Evolutionary conservation across 1,140 invertebrate species (phyloP).

Genomic region (Wasmannia auropunctata): DNA sequence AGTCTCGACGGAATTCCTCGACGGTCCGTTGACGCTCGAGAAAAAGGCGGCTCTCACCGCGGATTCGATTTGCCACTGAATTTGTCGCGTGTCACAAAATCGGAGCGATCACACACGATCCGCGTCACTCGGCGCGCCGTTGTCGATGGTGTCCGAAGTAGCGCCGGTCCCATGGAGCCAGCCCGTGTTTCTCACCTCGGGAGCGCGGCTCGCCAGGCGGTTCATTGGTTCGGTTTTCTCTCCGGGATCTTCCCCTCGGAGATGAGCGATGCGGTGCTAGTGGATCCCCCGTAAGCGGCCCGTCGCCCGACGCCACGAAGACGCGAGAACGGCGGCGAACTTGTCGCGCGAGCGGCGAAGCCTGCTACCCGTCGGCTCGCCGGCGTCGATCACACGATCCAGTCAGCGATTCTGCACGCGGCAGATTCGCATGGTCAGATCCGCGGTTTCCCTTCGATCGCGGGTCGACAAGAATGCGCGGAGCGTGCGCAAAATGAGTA

Average conservation of each 20-base stretch:
- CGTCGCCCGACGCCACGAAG: not conserved
- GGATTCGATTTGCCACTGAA: not conserved
- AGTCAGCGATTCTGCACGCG: constrained; percentile 32
- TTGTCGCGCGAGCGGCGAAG: not conserved
- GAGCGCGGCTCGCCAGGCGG: constrained; percentile 16
- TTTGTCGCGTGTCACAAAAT: not conserved
- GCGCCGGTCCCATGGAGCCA: constrained; percentile 68
- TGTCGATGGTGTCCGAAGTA: constrained; percentile 45
- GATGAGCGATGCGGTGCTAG: not conserved
- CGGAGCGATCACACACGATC: constrained; percentile 18
- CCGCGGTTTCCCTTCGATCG: not conserved
- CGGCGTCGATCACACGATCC: constrained; percentile 47
- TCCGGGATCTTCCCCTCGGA: not conserved
- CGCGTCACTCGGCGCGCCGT: constrained; percentile 36
- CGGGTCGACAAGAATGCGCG: not conserved
- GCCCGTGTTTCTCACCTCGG: constrained; percentile 62
- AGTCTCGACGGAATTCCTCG: not conserved
- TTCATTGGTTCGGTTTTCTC: constrained; percentile 65
- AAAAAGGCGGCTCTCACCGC: not conserved
- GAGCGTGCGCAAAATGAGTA: not conserved
- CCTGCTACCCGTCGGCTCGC: constrained; percentile 64
- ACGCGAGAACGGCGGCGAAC: not conserved
- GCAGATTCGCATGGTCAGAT: constrained; percentile 33
- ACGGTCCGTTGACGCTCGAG: not conserved
- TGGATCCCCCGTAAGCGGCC: no score